phyloP scores from a whole-genome alignment of 2,888 invertebrate genomes.

The Calameuta idolon region DNA sequence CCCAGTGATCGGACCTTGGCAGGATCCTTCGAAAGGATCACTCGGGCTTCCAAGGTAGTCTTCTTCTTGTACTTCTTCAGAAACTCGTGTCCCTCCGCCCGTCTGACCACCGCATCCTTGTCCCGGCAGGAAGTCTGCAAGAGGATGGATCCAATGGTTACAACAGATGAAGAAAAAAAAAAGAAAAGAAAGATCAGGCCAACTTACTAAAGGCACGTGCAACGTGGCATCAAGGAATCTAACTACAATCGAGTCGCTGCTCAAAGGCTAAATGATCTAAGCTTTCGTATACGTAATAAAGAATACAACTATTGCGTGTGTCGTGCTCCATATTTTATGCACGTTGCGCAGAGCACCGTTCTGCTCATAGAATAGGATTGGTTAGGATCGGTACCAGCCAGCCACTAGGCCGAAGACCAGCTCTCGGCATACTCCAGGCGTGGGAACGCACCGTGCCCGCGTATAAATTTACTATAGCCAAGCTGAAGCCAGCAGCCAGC shows the following conservation, averaged over 20 bases:
- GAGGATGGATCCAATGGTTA: neutral
- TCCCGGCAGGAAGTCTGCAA: neutral
- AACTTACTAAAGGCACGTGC: neutral
- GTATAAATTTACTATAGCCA: conserved; percentile 58
- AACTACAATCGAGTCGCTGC: neutral
- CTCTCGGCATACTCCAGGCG: conserved; percentile 46
- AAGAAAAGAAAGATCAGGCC: neutral
- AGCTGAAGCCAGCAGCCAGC: conserved; percentile 27
- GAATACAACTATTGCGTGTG: conserved; percentile 8
- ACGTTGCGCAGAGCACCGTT: conserved; percentile 21
- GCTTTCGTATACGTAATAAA: neutral
- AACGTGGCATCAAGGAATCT: neutral
- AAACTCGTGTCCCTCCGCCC: neutral
- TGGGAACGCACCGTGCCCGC: conserved; percentile 62
- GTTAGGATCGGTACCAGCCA: conserved; percentile 23
- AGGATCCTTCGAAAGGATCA: neutral
- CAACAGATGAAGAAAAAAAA: neutral
- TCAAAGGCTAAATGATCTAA: neutral
- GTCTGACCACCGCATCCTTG: neutral
- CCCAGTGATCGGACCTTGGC: neutral
- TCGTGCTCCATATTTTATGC: conserved; percentile 44
- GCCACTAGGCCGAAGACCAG: conserved; percentile 39
- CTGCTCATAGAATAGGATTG: conserved; percentile 11
- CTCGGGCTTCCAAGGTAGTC: neutral
- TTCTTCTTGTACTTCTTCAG: neutral